These are phyloP conservation scores for Dermochelys coriacea DNA, from an alignment of 2,797 vertebrate species.

Conservation along the genomic window DNA sequence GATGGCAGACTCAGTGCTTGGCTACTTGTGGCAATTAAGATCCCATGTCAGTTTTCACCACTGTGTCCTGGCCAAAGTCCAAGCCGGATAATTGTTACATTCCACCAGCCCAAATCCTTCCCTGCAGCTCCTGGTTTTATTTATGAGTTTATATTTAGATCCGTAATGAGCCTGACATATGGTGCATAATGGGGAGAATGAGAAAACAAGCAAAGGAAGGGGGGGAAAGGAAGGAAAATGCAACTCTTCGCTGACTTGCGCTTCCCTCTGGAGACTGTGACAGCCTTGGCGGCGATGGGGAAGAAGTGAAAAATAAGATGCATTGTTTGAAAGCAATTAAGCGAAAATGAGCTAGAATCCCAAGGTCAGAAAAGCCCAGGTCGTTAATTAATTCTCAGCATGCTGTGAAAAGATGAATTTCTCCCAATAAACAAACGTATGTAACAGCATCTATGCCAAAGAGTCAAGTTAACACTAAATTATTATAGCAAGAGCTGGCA, in stretches of 20 bases:
- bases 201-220: not conserved
- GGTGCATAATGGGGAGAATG: not conserved
- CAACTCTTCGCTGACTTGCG: not conserved
- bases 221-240: not conserved
- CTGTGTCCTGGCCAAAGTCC: not conserved
- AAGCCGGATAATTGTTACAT: not conserved
- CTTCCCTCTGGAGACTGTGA: fast-evolving
- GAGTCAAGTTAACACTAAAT: not conserved
- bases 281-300: not conserved
- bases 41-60: not conserved
- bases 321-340: conserved; percentile 75
- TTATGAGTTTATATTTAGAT: conserved; percentile 40
- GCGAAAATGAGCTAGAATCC: conserved; percentile 80
- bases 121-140: conserved; percentile 16
- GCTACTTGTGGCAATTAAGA: not conserved
- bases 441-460: not conserved
- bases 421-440: conserved; percentile 36
- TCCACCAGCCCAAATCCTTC: not conserved
- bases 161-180: conserved; percentile 23
- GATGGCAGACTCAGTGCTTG: not conserved
- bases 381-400: conserved; percentile 58
- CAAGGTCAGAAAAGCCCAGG: conserved; percentile 53
- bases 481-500: fast-evolving
- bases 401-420: conserved; percentile 2
- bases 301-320: conserved; percentile 54